Base-by-base conservation (phyloP, 2,888 invertebrate genomes). In the Rhagophthalmus giganteus region DNA sequence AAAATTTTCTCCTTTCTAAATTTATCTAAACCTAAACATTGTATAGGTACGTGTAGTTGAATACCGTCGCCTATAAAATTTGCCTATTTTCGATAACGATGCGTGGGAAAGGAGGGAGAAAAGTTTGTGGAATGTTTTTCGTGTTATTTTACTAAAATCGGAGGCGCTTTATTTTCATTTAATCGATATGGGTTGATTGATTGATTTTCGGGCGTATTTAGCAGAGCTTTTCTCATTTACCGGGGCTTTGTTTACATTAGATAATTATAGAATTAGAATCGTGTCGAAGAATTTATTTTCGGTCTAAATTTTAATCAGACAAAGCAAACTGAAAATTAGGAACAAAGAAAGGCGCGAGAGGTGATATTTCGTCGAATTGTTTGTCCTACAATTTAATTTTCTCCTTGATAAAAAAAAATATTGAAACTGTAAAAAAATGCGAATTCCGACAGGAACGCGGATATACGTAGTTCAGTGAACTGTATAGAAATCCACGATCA, bases 181-280 rank as follows among this genome's bases (percentile, higher is more conserved):
- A 54, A 54, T 54, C 54, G 54, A 54, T 54, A 41, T 40, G 26
- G 39, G 33, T 46, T 50, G 55, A 55, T 55, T 55, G 55, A 55
- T 55, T 51, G 50, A 55, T 46, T 42, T 54, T 45, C 41, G 30
- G 33, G 30, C 48, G 42, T 49, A 54, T 54, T 54, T 49, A 42
- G 42, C 31, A 16, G 25, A 35, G 54, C 55, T 51, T 54, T 50
- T 48, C 54, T 54, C 49, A 54, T 54, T 54, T 53, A 47, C 45
- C 33, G 4, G 13, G 25, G 34, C 44, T 39, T 48, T 41, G 44
- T 49, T 54, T 49, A 39, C 45, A 20, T 31, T 28, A 27, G 31
- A 34, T 44, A 49, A 38, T 49, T 44, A 49, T 40, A 39, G 39
- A 39, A 48, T 53, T 42, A 39, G 48, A 49, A 37, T 34, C 44